These are phyloP conservation scores for Epsilonema sp. DNA, from an alignment of 2,888 invertebrate species.

Conservation along the genomic window DNA sequence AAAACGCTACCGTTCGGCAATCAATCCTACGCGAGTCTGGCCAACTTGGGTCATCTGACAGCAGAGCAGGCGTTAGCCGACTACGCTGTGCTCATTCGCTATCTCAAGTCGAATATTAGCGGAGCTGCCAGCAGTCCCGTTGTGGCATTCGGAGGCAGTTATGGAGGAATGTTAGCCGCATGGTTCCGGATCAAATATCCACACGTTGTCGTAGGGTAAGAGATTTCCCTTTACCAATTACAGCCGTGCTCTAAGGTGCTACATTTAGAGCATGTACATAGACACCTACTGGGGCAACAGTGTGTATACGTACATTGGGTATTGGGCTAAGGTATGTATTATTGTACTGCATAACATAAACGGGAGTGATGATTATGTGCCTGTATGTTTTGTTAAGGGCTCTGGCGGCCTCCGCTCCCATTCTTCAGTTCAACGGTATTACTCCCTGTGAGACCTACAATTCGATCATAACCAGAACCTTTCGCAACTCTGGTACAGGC, in stretches of 20 bases:
- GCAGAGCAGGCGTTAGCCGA: conserved; percentile 82
- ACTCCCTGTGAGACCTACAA: conserved; percentile 55
- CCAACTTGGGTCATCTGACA: conserved; percentile 45
- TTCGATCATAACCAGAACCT: conserved; percentile 58
- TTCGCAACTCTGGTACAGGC: conserved; percentile 37
- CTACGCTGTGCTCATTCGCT: conserved; percentile 55
- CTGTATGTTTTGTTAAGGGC: too few relatives aligned
- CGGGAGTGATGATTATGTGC: too few relatives aligned
- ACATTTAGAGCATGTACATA: too few relatives aligned
- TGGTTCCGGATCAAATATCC: conserved; percentile 94
- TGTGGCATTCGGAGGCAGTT: conserved; percentile 66
- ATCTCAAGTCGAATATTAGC: conserved; percentile 38
- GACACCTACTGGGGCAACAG: too few relatives aligned
- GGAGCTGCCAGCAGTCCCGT: conserved; percentile 46
- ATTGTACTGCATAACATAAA: too few relatives aligned
- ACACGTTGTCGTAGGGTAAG: conserved; percentile 52
- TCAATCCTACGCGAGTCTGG: conserved; percentile 38
- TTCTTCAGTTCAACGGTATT: conserved; percentile 60
- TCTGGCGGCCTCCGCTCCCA: conserved; percentile 75
- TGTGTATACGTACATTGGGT: too few relatives aligned
- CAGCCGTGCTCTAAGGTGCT: too few relatives aligned
- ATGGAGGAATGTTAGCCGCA: conserved; percentile 89
- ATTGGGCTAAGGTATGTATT: too few relatives aligned
- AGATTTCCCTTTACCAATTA: too few relatives aligned
- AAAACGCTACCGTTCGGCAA: conserved; percentile 67